Base-by-base conservation (phyloP, 2,113 vertebrate species). In the Macquaria australasica region DNA sequence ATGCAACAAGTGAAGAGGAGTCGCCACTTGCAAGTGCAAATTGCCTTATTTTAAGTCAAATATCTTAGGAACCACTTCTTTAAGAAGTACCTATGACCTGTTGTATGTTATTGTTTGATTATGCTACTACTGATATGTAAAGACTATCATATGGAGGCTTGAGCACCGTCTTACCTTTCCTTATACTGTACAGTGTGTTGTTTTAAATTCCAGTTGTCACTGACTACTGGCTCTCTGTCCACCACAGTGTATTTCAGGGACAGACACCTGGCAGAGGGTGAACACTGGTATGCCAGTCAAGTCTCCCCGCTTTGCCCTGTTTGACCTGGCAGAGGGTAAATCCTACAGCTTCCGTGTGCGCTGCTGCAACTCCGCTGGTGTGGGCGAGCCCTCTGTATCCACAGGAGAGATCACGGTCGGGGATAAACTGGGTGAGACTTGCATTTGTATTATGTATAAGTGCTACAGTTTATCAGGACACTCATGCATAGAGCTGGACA, bases 281-380 rank as follows among this genome's bases (percentile, higher is more conserved):
- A 99, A 99, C 96, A 97, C 97, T 0, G 96, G 98, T 64, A 98
- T 99, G 87, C 98, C 98, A 0, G 97, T 98, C 79, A 99, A 98
- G 94, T 99, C 98, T 70, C 98, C 98, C 9, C 98, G 98, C 79
- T 99, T 98, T 72, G 98, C 98, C 50, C 95, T 99, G 82, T 99
- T 99, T 69, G 98, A 99, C 92, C 93, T 99, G 94, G 96, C 95
- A 0, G 98, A 98, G 94, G 97, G 97, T 8, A 98, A 97, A 85
- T 96, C 97, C 76, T 99, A 99, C 94, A 95, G 92, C 87, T 99
- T 99, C 96, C 97, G 98, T 1, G 98, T 99, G n/a, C 98, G 98
- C 87, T 98, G 97, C 86, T 98, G 97, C 87, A 99, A 99, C 92
- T 99, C 98, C 0, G 97, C 97, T 0, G 98, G 98, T 16, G 94